These are phyloP conservation scores for Syngnathus scovelli DNA, from an alignment of 2,113 vertebrate species.

Conservation along the genomic window DNA sequence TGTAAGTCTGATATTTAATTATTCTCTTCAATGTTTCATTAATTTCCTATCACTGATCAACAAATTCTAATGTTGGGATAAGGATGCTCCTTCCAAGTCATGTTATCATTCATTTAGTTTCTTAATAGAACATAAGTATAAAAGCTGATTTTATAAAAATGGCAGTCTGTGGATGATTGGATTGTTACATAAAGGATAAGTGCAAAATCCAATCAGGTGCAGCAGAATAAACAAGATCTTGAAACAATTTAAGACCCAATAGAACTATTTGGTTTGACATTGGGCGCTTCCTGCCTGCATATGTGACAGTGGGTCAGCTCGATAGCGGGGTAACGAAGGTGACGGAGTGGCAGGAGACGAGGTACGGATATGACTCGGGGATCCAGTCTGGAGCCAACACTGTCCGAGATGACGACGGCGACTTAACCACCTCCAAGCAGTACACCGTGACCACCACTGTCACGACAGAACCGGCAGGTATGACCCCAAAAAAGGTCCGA, in stretches of 20 bases:
- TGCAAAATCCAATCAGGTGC: background rate
- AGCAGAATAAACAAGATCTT: background rate
- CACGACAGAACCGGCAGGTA: slow-evolving; percentile 58
- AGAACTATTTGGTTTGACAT: background rate
- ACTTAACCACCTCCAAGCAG: slow-evolving; percentile 71
- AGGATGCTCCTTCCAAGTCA: background rate
- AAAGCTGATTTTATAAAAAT: background rate
- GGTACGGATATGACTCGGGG: slow-evolving; percentile 81
- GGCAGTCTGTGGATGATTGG: background rate
- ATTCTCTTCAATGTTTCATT: background rate
- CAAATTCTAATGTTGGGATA: background rate
- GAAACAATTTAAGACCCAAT: background rate
- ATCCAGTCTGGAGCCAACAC: slow-evolving; percentile 89
- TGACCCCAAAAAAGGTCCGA: background rate
- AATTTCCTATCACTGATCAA: background rate
- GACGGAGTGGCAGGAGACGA: slow-evolving; percentile 82
- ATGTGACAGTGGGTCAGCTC: slow-evolving; percentile 50
- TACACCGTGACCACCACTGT: slow-evolving; percentile 76
- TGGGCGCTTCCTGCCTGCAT: too few species aligned
- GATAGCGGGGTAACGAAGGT: slow-evolving; percentile 75
- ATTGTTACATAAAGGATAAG: background rate
- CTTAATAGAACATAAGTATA: background rate
- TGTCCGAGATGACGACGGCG: slow-evolving; percentile 78
- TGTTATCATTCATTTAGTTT: background rate
- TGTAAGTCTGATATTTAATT: slow-evolving; percentile 51